These are phyloP conservation scores for Pseudomyrmex pallidus DNA, from an alignment of 1,140 invertebrate genomes.

Conservation along the genomic window DNA sequence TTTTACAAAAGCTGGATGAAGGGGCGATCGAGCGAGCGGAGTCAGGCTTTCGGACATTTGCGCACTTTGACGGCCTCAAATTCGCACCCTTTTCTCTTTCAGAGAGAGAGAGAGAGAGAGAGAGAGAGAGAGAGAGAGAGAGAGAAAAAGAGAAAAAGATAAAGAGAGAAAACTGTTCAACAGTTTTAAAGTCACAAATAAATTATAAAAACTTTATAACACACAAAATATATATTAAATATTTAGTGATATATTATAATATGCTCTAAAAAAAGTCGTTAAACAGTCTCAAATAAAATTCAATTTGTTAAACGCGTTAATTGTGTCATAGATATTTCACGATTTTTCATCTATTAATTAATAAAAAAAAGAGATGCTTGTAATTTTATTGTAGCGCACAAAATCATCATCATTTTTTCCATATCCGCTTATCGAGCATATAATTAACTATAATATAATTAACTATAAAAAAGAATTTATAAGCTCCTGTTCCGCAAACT, in stretches of 20 bases:
- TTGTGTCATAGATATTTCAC: neutral
- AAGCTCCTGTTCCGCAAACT: neutral
- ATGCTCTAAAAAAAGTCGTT: no score
- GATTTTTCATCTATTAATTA: neutral
- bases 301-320: no score
- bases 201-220: no score
- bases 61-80: slow-evolving; percentile 22
- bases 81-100: neutral
- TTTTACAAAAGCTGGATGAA: slow-evolving; percentile 73
- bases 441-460: neutral
- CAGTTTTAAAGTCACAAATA: no score
- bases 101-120: neutral
- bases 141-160: no score
- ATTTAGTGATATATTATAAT: no score
- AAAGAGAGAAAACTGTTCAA: no score
- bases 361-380: neutral
- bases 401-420: neutral
- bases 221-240: no score
- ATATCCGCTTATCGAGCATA: no score
- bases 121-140: no score
- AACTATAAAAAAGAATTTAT: neutral
- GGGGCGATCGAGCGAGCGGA: slow-evolving; percentile 10
- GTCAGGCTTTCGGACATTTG: slow-evolving; percentile 20
- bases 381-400: neutral
- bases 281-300: no score